Evolutionary conservation across 2,888 invertebrate genomes (phyloP).

Genomic region (Cyrtodaria siliqua): DNA sequence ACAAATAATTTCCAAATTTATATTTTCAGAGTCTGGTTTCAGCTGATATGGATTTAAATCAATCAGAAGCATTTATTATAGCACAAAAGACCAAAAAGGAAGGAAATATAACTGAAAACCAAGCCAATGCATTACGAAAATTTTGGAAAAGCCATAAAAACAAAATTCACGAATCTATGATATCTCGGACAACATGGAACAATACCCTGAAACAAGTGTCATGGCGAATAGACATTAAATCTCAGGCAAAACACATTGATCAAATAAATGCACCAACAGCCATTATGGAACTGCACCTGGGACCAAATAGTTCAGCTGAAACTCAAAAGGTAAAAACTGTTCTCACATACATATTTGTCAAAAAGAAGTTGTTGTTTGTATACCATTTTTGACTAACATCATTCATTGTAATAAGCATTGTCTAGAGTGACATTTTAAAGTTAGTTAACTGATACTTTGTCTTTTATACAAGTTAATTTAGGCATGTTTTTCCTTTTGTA

Average conservation of each 20-base stretch:
- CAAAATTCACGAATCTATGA: constrained; percentile 82
- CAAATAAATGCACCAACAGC: constrained; percentile 89
- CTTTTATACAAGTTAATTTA: too few species aligned
- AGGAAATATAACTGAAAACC: constrained; percentile 81
- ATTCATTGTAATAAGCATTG: too few species aligned
- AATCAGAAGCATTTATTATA: constrained; percentile 83
- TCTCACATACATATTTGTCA: not conserved
- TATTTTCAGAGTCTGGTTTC: constrained; percentile 82
- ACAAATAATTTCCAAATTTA: not conserved
- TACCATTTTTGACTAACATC: too few species aligned
- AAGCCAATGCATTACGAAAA: constrained; percentile 80
- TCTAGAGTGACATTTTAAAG: too few species aligned
- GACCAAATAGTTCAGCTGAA: constrained; percentile 81
- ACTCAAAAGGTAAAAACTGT: constrained; percentile 51
- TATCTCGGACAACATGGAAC: constrained; percentile 81
- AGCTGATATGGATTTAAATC: constrained; percentile 84
- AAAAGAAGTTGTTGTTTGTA: too few species aligned
- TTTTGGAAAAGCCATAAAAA: constrained; percentile 84
- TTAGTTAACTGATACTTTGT: too few species aligned
- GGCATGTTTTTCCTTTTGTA: too few species aligned
- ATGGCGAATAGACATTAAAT: constrained; percentile 85
- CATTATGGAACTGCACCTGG: constrained; percentile 90
- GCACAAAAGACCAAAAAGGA: constrained; percentile 82
- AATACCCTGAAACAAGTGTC: constrained; percentile 79
- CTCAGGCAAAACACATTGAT: constrained; percentile 93